Evolutionary conservation across 1,140 invertebrate species (phyloP).

Genomic region (Cyrtorhinus lividipennis): DNA sequence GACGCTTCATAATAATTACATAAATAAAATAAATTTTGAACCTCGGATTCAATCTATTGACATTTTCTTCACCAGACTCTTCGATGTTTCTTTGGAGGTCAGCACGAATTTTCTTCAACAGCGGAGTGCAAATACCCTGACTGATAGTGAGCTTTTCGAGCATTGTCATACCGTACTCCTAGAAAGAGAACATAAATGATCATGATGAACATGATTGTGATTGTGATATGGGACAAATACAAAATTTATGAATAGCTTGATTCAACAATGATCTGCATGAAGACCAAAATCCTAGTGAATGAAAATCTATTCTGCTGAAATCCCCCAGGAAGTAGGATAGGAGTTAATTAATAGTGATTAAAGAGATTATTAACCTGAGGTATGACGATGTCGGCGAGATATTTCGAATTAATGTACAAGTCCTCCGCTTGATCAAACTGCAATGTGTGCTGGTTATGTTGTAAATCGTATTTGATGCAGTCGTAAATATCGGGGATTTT

Average conservation of each 20-base stretch:
- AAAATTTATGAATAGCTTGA: neutral
- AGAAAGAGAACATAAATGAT: constrained; percentile 14
- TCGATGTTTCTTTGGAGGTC: constrained; percentile 90
- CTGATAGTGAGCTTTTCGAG: constrained; percentile 94
- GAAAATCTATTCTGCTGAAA: no score
- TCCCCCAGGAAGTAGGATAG: no score
- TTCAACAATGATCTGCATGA: no score
- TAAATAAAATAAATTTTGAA: constrained; percentile 29
- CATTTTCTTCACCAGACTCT: constrained; percentile 63
- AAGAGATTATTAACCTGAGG: constrained; percentile 65
- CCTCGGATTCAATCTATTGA: constrained; percentile 91
- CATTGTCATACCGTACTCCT: constrained; percentile 93
- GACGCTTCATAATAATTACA: no score
- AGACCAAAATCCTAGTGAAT: no score
- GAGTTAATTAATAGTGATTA: no score
- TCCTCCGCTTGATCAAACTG: constrained; percentile 91
- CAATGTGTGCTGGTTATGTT: constrained; percentile 91
- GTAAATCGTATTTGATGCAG: constrained; percentile 97
- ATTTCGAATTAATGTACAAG: constrained; percentile 87
- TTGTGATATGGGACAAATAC: neutral
- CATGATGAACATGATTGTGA: neutral
- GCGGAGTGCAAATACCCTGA: constrained; percentile 91
- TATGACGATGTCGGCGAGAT: constrained; percentile 94
- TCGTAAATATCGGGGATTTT: constrained; percentile 99
- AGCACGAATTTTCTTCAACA: constrained; percentile 89